Percentiles rank a stretch among this genome's conserved stretches.
phyloP scores from a whole-genome alignment of 1,140 invertebrate genomes.

The Eurosta solidaginis region DNA sequence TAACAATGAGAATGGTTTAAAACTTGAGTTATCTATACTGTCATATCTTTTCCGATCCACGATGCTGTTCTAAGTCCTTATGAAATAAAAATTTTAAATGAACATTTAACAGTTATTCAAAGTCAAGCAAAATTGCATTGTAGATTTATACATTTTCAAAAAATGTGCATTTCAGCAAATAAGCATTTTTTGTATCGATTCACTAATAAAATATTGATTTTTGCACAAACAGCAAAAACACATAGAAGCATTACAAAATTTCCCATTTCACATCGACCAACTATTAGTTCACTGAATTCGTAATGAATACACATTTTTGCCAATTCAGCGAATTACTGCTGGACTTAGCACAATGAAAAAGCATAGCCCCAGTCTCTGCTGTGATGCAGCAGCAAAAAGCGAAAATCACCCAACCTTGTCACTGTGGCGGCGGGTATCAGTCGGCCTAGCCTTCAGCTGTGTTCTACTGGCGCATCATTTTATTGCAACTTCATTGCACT shows the following conservation, averaged over 20 bases:
- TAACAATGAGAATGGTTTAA: no score
- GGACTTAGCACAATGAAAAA: constrained; percentile 12
- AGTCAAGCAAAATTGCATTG: no score
- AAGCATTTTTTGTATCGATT: not conserved
- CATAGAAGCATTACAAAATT: not conserved
- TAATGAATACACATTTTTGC: constrained; percentile 26
- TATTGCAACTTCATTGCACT: constrained; percentile 27
- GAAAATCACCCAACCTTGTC: not conserved
- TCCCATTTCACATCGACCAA: not conserved
- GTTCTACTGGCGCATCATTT: constrained; percentile 21
- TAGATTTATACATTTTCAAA: not conserved
- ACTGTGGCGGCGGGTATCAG: not conserved
- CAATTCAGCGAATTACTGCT: constrained; percentile 25
- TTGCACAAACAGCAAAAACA: not conserved
- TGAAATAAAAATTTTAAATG: no score
- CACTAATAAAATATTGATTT: not conserved
- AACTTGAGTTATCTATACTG: no score
- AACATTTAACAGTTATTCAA: no score
- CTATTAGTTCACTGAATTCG: not conserved
- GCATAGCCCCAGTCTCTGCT: not conserved
- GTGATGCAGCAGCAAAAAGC: not conserved
- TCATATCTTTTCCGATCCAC: no score
- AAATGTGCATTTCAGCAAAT: not conserved
- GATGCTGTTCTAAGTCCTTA: no score
- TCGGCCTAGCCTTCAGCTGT: not conserved